phyloP scores from a whole-genome alignment of 1,140 invertebrate species.

The Lycorma delicatula region DNA sequence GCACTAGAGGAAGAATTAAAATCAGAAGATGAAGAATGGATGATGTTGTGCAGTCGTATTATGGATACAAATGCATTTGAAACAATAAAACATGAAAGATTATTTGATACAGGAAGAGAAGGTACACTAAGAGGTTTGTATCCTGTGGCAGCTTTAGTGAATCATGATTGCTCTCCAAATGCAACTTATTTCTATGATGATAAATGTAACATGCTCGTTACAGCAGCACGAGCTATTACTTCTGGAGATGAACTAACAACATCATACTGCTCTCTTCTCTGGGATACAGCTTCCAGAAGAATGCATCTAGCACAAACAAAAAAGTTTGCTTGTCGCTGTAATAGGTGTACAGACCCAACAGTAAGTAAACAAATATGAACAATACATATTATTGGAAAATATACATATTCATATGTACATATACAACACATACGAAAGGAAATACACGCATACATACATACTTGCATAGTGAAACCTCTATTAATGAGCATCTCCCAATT shows the following conservation, averaged over 20 bases:
- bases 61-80: slow-evolving; percentile 70
- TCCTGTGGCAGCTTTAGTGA: slow-evolving; percentile 59
- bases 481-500: no score
- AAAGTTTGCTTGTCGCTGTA: slow-evolving; percentile 62
- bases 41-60: slow-evolving; percentile 49
- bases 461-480: no score
- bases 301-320: slow-evolving; percentile 59
- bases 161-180: slow-evolving; percentile 67
- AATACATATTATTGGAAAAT: no score
- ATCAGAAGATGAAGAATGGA: slow-evolving; percentile 48
- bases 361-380: no score
- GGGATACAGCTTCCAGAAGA: slow-evolving; percentile 57
- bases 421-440: no score
- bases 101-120: slow-evolving; percentile 14
- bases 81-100: slow-evolving; percentile 34
- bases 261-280: slow-evolving; percentile 60
- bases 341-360: slow-evolving; percentile 58
- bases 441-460: no score
- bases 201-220: slow-evolving; percentile 48
- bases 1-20: slow-evolving; percentile 43
- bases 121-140: slow-evolving; percentile 53
- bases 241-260: slow-evolving; percentile 59
- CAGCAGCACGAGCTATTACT: slow-evolving; percentile 50
- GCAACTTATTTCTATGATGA: slow-evolving; percentile 54
- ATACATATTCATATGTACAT: no score